Percentiles rank a stretch among this genome's conserved stretches.
Evolutionary conservation across 2,113 vertebrate genomes (phyloP).

Genomic region (Hemiscyllium ocellatum): DNA sequence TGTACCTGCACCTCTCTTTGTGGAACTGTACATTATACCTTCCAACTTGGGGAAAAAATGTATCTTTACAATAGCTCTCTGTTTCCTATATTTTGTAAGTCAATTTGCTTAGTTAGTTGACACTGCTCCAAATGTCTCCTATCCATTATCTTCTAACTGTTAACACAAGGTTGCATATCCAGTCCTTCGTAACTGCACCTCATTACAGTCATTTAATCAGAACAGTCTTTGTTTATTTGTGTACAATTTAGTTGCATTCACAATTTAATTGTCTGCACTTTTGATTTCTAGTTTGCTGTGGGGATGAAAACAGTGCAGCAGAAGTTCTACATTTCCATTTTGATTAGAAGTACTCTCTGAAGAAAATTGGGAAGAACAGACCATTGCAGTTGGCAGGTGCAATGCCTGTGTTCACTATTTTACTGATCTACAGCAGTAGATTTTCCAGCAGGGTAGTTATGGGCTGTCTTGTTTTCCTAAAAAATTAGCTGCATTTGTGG

Average conservation of each 20-base stretch:
- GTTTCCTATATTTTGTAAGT: not conserved
- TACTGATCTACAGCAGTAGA: not conserved
- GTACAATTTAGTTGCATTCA: too few species aligned
- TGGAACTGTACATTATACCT: not conserved
- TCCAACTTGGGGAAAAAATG: not conserved
- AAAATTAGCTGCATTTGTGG: not conserved
- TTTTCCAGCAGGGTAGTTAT: not conserved
- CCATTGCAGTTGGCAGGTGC: not conserved
- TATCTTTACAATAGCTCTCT: not conserved
- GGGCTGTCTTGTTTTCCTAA: not conserved
- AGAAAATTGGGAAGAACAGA: not conserved
- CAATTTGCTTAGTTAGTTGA: not conserved
- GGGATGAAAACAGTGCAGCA: conserved; percentile 23
- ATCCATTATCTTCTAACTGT: not conserved
- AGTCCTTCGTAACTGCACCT: not conserved
- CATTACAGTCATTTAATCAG: not conserved
- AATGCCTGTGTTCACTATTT: not conserved
- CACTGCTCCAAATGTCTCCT: not conserved
- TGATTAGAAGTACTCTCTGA: not conserved
- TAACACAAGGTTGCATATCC: not conserved
- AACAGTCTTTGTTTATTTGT: not conserved
- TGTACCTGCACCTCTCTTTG: not conserved
- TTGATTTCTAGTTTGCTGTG: conserved; percentile 29
- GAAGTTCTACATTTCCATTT: not conserved
- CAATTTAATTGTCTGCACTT: not conserved